phyloP scores from a whole-genome alignment of 1,140 invertebrate genomes.

The Bombus sibiricus region DNA sequence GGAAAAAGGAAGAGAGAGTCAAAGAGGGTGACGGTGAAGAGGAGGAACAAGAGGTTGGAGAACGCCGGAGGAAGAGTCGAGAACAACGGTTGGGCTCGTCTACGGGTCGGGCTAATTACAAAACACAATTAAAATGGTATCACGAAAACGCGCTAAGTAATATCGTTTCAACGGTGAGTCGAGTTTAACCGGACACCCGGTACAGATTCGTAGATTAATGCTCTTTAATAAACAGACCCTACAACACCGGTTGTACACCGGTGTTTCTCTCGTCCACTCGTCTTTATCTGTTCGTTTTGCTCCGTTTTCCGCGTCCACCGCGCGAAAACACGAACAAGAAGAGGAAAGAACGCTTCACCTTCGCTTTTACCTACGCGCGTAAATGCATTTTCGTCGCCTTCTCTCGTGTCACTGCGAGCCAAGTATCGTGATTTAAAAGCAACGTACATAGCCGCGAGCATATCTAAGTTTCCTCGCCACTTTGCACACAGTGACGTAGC shows the following conservation, averaged over 20 bases:
- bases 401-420: background rate
- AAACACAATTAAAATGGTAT: constrained; percentile 69
- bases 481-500: constrained; percentile 13
- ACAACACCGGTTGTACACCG: background rate
- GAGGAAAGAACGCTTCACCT: background rate
- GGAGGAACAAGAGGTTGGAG: constrained; percentile 25
- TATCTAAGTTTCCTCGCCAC: constrained; percentile 31
- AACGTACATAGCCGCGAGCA: background rate
- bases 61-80: constrained; percentile 24
- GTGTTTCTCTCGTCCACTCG: background rate
- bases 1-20: background rate
- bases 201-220: constrained; percentile 68
- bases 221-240: constrained; percentile 66
- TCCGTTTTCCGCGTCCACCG: background rate
- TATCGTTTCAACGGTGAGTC: constrained; percentile 49
- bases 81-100: constrained; percentile 26
- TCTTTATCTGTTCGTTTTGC: background rate
- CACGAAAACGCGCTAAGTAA: constrained; percentile 63
- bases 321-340: constrained; percentile 1
- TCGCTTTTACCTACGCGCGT: constrained; percentile 12
- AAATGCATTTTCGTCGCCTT: constrained; percentile 41
- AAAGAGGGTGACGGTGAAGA: constrained; percentile 28
- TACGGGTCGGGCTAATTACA: constrained; percentile 63
- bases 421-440: constrained; percentile 24
- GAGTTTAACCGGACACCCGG: constrained; percentile 59